A percentile compares a stretch with the other conserved stretches of the same genome.
phyloP scores from a whole-genome alignment of 2,888 invertebrate genomes.

The Camponotus fellah region DNA sequence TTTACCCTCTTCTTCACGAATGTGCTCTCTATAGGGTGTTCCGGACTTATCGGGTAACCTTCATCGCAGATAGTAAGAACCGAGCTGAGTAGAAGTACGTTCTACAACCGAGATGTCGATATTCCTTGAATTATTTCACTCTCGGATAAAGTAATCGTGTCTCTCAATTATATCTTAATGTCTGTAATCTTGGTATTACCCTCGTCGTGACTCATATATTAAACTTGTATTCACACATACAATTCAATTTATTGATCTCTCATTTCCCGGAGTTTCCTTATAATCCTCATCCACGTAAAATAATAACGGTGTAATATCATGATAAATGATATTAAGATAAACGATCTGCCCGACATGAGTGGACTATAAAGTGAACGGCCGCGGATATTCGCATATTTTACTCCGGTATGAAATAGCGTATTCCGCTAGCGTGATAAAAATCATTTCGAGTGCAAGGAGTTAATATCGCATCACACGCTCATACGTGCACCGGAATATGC shows the following conservation, averaged over 20 bases:
- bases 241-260: constrained; percentile 1
- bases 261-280: background rate
- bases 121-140: background rate
- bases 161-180: constrained; percentile 30
- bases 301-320: constrained; percentile 8
- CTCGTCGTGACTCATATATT: background rate
- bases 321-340: constrained; percentile 37
- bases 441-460: constrained; percentile 44
- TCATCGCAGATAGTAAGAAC: constrained; percentile 8
- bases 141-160: background rate
- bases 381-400: constrained; percentile 22
- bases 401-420: background rate
- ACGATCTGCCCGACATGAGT: constrained; percentile 7
- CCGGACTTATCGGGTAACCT: constrained; percentile 29
- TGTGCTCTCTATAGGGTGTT: constrained; percentile 15
- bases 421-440: constrained; percentile 33
- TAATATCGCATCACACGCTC: constrained; percentile 43
- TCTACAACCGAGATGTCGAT: constrained; percentile 1
- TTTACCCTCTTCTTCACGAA: constrained; percentile 12
- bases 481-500: constrained; percentile 70
- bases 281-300: background rate
- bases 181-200: background rate
- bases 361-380: constrained; percentile 16
- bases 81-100: background rate
- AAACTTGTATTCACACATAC: background rate